Base-by-base conservation (phyloP, 2,797 vertebrate genomes). In the Lerista edwardsae region DNA sequence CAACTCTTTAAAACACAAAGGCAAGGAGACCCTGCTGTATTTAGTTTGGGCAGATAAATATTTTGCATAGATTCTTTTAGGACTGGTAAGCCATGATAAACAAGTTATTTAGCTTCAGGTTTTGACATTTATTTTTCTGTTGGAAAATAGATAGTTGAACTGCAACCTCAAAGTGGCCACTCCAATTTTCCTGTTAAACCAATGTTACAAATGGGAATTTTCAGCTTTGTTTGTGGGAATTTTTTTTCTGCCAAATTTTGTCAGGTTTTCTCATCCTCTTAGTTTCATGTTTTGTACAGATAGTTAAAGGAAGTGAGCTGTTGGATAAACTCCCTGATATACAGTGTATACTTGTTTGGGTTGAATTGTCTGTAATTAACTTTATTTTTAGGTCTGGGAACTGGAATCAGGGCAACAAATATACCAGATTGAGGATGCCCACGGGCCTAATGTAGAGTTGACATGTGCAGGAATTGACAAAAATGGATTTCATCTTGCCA, bases 381-480 rank as follows among this genome's bases (percentile, higher is more conserved):
- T 68, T 90, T 84, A 83, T 62, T 59, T 89, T 67, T 59, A 96
- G 96, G 93, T 95, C n/a, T 96, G 96, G 96, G 95, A 96, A 82
- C 82, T 96, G 2, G 94, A 95, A 87, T 94, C 93, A 11, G 96
- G 96, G 31, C 86, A 93, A 75, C 94, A 93, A 86, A 88, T 96
- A 88, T 96, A 95, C 84, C 93, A 96, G 86, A 95, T 94, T 91
- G 91, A 94, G 88, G 92, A 96, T 74, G 90, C 90, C 0, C 95
- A 96, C 84, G 96, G 96, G 17, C 72, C 88, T 77, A 93, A 80
- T 57, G 79, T 89, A 79, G 95, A 96, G 87, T 87, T 96, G 78
- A 96, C 95, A 36, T 92, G 93, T 62, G 96, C 94, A 75, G 87
- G 91, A 76, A 12, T 95, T 79, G 85, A 96, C 87, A 93, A 80